Base-by-base conservation (phyloP, 2,797 vertebrate genomes). In the Ispidina lecontei region DNA sequence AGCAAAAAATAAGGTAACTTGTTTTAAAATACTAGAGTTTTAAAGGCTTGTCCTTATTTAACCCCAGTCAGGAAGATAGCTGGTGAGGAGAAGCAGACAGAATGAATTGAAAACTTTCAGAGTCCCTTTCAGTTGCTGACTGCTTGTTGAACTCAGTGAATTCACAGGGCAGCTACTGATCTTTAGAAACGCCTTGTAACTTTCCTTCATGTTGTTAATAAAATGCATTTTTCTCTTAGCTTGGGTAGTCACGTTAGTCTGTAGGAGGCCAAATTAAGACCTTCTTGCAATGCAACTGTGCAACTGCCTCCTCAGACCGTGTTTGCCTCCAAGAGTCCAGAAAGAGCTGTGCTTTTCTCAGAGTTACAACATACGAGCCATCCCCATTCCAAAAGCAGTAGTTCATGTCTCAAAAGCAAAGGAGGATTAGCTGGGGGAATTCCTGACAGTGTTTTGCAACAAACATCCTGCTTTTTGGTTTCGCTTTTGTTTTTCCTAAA, bases 1-100 rank as follows among this genome's bases (percentile, higher is more conserved):
- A 96, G 93, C 91, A 93, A 93, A 95, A 95, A 96, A 93, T 73
- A 94, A 95, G 87, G 84, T 94, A 91, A 90, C 90, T 95, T 77
- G 58, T 89, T 95, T 89, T 91, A 91, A 94, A 92, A 94, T 76
- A 84, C 86, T 71, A 71, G 62, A 44, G 60, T 94, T 97, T 94
- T 94, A 95, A 85, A 91, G 41, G 65, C 69, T 93, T 95, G 89
- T 94, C 93, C 94, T 96, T 65, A 87, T 81, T 92, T 95, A 92
- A 92, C 92, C 94, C 84, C 90, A 71, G 13, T 74, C 69, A 77
- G 81, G 79, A 92, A 87, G 86, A 93, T 83, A 86, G 54, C 49
- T 93, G 55, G 65, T 37, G 70, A 86, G 77, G 70, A 59, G 64
- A 89, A 58, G 70, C 78, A 90, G 81, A 81, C 81, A 94, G 51